Base-by-base conservation (phyloP, 2,888 invertebrate species). In the Tetragonula carbonaria region DNA sequence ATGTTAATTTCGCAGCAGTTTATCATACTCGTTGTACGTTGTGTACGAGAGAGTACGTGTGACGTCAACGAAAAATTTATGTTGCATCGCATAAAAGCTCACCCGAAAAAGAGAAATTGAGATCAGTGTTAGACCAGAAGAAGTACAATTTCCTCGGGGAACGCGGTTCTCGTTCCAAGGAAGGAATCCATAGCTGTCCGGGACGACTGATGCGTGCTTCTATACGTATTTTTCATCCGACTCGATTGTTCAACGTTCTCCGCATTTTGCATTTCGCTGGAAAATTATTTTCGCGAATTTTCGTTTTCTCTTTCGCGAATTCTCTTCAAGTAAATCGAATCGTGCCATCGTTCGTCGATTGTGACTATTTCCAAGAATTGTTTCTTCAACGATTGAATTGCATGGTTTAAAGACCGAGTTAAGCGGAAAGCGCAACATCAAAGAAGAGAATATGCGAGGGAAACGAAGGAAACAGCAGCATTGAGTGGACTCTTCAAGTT, bases 81-180 rank as follows among this genome's bases (percentile, higher is more conserved):
- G 57, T 66, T 67, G 5, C n/a, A 18, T 33, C 66, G 50, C 4
- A 16, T 45, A 65, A 73, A 45, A 55, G 72, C 23, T 55, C 13
- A 11, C 8, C 14, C 5, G 14, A 6, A 16, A 51, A 70, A 76
- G 66, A 72, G 59, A 81, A 77, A 72, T 72, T 62, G 65, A 14
- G 57, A 72, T 67, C 71, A 62, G 33, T 70, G 65, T 73, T 78
- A 73, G 55, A 73, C 14, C 62, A 62, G 68, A 68, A 78, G 62
- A 68, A 78, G 62, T 73, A 78, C 78, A 81, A 81, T 78, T 78
- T 78, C 78, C 72, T 78, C 57, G 2, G 73, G 67, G 73, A 73
- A 67, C n/a, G 23, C 21, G 38, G 68, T 67, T 59, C 78, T 28
- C 50, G 23, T 81, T 73, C 28, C 59, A 28, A 28, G 28, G 33